These are phyloP conservation scores for Oncorhynchus nerka DNA, from an alignment of 2,113 vertebrate species.

Conservation along the genomic window DNA sequence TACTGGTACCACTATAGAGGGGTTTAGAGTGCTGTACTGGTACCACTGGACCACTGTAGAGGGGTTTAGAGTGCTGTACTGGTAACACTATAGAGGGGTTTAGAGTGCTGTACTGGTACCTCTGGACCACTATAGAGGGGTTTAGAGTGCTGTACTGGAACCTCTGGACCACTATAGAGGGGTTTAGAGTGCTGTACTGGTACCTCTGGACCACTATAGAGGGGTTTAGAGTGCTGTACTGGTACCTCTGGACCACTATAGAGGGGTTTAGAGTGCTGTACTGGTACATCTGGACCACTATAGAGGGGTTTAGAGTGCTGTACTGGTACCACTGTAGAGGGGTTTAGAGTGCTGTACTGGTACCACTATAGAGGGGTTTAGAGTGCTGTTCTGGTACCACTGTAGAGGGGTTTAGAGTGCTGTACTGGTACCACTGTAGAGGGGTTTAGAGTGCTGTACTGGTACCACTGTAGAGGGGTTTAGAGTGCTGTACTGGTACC, in stretches of 20 bases:
- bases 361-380: conserved; percentile 14
- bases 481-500: conserved; percentile 39
- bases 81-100: conserved; percentile 27
- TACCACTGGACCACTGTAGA: conserved; percentile 35
- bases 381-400: conserved; percentile 11
- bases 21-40: conserved; percentile 30
- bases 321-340: conserved; percentile 19
- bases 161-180: no score
- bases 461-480: conserved; percentile 1
- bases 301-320: no score
- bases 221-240: no score
- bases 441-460: no score
- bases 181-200: no score
- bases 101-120: background rate
- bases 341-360: conserved; percentile 30
- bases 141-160: no score
- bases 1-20: background rate
- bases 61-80: conserved; percentile 20
- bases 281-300: conserved; percentile 29
- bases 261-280: conserved; percentile 15
- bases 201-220: no score
- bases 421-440: conserved; percentile 48
- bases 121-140: conserved; percentile 3
- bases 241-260: no score
- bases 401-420: background rate